Evolutionary conservation across 2,797 vertebrate species (phyloP).

Genomic region (Tamandua tetradactyla): DNA sequence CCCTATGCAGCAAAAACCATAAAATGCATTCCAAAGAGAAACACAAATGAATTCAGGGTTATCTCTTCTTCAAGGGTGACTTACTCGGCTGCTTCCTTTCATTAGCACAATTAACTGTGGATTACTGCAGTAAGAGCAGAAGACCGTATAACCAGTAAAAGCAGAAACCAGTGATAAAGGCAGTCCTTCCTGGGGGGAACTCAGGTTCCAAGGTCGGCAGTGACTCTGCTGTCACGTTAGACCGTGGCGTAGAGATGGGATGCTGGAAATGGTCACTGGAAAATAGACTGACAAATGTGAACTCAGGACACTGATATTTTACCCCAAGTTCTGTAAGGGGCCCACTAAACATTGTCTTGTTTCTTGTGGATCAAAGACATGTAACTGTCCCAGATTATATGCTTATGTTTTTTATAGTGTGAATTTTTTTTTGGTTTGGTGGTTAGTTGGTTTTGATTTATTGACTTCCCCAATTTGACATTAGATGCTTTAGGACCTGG

Average conservation of each 20-base stretch:
- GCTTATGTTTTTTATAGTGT: neutral
- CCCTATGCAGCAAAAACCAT: fast-evolving
- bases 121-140: neutral
- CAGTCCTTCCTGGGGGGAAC: too few relatives aligned
- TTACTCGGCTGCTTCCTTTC: neutral
- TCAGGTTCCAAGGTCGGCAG: neutral
- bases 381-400: neutral
- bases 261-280: neutral
- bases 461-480: neutral
- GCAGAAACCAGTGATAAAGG: neutral
- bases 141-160: fast-evolving
- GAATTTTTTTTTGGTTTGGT: neutral
- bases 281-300: too few relatives aligned
- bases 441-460: neutral
- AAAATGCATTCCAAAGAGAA: neutral
- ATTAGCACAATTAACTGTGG: neutral
- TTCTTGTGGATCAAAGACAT: too few relatives aligned
- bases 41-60: neutral
- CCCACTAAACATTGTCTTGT: neutral
- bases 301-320: neutral
- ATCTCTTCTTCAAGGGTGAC: neutral
- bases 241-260: fast-evolving
- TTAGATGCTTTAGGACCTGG: neutral
- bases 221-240: fast-evolving
- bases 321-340: fast-evolving